phyloP scores from a whole-genome alignment of 2,888 invertebrate genomes.

The Drosophila anceps region DNA sequence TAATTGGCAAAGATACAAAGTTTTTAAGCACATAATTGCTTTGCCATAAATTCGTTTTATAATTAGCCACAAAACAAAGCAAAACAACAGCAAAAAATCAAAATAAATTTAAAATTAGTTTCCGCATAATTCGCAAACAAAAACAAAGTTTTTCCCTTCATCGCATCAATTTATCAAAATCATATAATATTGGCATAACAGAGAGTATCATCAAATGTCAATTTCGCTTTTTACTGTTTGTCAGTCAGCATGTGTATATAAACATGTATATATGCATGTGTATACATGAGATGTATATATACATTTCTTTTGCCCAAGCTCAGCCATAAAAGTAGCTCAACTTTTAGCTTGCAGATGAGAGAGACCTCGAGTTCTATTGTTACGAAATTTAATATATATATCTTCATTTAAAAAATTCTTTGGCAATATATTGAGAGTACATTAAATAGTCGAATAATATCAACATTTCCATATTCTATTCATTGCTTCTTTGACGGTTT shows the following conservation, averaged over 20 bases:
- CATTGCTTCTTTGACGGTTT: slow-evolving; percentile 7
- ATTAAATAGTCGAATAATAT: neutral
- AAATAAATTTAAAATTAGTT: slow-evolving; percentile 39
- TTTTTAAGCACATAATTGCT: slow-evolving; percentile 31
- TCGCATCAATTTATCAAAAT: slow-evolving; percentile 41
- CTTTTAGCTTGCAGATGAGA: neutral
- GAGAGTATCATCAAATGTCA: neutral
- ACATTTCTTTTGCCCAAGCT: neutral
- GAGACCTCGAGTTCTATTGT: too few species aligned
- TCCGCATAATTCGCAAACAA: slow-evolving; percentile 51
- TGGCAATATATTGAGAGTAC: neutral
- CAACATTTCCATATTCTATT: neutral
- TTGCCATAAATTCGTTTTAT: slow-evolving; percentile 31
- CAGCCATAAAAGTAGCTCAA: neutral
- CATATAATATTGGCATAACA: neutral
- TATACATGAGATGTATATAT: neutral
- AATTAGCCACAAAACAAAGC: slow-evolving; percentile 30
- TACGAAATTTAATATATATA: too few species aligned
- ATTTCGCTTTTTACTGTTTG: neutral
- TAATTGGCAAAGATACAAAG: neutral
- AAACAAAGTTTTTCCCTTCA: slow-evolving; percentile 51
- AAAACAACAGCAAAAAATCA: slow-evolving; percentile 11
- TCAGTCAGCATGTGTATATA: slow-evolving; percentile 5
- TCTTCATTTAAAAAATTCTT: neutral
- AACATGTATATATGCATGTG: neutral